Base-by-base conservation (phyloP, 2,113 vertebrate species). In the Ranitomeya variabilis region DNA sequence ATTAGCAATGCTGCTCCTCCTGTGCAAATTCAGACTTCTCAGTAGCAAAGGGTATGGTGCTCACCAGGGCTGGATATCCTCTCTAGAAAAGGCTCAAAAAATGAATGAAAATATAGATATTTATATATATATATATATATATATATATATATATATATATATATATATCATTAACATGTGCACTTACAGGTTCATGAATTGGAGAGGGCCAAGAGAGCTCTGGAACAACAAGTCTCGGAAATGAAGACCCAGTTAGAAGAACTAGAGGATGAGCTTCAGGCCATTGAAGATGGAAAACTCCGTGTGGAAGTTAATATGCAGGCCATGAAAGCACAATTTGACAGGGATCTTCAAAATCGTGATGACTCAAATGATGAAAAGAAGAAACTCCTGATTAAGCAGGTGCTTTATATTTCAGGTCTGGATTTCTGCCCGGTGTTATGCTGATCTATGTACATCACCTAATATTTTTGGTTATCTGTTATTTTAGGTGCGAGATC, bases 181-280 rank as follows among this genome's bases (percentile, higher is more conserved):
- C 26, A 7, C 19, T 18, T 79, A 6, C 91, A 98, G 97, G 97
- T 97, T 14, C 97, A 98, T 2, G 97, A 98, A 90, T 92, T 98
- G 90, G 97, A 98, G 90, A 92, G 96, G 15, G 93, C 94, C 77
- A 93, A 95, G 26, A 92, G 95, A 80, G 91, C 90, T 10, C 92
- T 97, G 14, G 97, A 98, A 23, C 93, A 96, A 13, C 95, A 97
- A 80, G 95, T 94, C 19, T 94, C 92, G 45, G 96, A 93, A 89
- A 94, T 98, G 69, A 95, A 95, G 0, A 91, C 94, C 2, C 97
- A 97, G 76, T 90, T 95, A 80, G 94, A 93, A 0, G 94, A 95
- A 26, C 89, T 95, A 89, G 94, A 95, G 59, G 94, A 95, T 0
- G 93, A 95, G 83, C 92, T 95, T 76, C 93, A 92, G 0, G 91